Conservation (phyloP, 2,888 invertebrate genomes). For the Drosophila picticornis region DNA sequence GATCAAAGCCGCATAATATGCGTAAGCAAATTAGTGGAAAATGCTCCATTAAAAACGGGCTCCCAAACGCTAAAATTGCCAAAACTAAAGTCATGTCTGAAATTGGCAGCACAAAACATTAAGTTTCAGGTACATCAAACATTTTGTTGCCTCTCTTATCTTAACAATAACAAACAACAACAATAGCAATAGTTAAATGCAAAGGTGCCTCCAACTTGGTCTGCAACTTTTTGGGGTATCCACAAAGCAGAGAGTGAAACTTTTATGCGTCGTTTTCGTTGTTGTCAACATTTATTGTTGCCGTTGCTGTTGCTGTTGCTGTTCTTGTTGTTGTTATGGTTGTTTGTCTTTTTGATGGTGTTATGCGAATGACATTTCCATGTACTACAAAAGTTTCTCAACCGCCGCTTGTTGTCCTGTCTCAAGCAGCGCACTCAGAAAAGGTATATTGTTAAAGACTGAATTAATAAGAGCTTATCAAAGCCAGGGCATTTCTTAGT, state of each 20-base stretch:
- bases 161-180: constrained; percentile 36
- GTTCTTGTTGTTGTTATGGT: constrained; percentile 17
- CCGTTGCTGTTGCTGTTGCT: constrained; percentile 12
- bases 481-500: constrained; percentile 22
- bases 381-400: constrained; percentile 78
- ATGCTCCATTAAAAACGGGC: constrained; percentile 47
- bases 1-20: constrained; percentile 38
- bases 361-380: constrained; percentile 81
- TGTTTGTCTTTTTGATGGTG: constrained; percentile 51
- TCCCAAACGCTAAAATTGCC: constrained; percentile 26
- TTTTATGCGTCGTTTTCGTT: constrained; percentile 74
- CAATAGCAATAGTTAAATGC: constrained; percentile 44
- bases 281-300: constrained; percentile 47
- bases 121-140: constrained; percentile 79
- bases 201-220: constrained; percentile 78
- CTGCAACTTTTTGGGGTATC: constrained; percentile 34
- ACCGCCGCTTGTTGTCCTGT: constrained; percentile 68
- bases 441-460: neutral
- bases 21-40: constrained; percentile 62
- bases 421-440: neutral
- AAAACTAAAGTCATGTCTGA: constrained; percentile 39
- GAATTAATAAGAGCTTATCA: neutral
- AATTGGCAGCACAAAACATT: constrained; percentile 69
- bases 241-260: constrained; percentile 55
- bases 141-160: constrained; percentile 75